Base-by-base conservation (phyloP, 2,113 vertebrate genomes). In the Cyphomyrus plagiostoma region DNA sequence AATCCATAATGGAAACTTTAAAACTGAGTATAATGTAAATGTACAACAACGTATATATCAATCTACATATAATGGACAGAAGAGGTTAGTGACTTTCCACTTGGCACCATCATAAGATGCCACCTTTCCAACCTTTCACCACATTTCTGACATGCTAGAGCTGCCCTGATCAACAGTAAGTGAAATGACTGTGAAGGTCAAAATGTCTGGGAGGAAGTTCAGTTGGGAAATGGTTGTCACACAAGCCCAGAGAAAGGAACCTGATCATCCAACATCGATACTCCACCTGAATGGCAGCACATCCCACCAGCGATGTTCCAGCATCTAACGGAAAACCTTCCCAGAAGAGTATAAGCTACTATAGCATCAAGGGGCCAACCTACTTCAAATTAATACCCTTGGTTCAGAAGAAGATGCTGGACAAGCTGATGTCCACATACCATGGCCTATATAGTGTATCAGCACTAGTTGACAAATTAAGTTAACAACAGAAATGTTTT, bases 401-500 rank as follows among this genome's bases (percentile, higher is more conserved):
- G 23, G 58, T 26, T 62, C 58, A 62, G 58, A 26, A 58, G 4
- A 8, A 62, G 58, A 62, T n/a, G 58, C n/a, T 26, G 23, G 58
- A 62, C 58, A 58, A n/a, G 56, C 56, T n/a, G 56, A 1, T 58
- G 53, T 21, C 19, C 19, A 58, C 5, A 62, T n/a, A n/a, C 56
- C n/a, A 23, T 9, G 21, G 23, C 21, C 56, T 23, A n/a, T 0
- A 58, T 58, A 9, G 58, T n/a, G 23, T 66, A 66, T 66, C 0
- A 39, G 13, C 70, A 13, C 13, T 5, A 35, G 35, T 45, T 45
- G 13, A 46, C 39, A 8, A 83, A 17, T 26, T 62, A 89, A 66
- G 90, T 39, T 23, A 91, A 66, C 26, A 66, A 21, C 11, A 56
- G 17, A 53, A 21, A n/a, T 7, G 1, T 45, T 90, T 35, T 96